Evolutionary conservation across 2,113 vertebrate genomes (phyloP).

Genomic region (Triplophysa dalaica): DNA sequence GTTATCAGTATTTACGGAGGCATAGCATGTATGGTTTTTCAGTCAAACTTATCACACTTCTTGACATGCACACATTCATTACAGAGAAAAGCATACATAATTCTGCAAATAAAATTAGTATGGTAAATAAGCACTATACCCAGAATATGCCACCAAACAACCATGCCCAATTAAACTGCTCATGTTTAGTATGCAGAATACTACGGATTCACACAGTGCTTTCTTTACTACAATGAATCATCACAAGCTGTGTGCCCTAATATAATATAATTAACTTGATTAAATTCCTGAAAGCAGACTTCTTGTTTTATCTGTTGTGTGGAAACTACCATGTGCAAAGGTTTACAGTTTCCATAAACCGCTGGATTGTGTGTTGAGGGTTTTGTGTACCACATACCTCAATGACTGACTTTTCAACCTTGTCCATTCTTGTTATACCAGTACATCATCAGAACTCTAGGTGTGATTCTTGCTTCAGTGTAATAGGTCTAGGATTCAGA

Average conservation of each 20-base stretch:
- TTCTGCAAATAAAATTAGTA: slow-evolving; percentile 1
- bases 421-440: no score
- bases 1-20: background rate
- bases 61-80: slow-evolving; percentile 12
- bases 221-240: background rate
- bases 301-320: background rate
- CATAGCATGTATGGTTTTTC: background rate
- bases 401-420: no score
- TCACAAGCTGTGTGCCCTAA: background rate
- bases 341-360: background rate
- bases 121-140: background rate
- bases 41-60: background rate
- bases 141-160: background rate
- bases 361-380: no score
- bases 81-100: background rate
- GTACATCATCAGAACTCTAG: no score
- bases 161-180: background rate
- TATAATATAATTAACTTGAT: background rate
- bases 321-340: background rate
- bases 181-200: slow-evolving; percentile 7
- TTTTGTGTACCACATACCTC: no score
- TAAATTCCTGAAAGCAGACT: background rate
- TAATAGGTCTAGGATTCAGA: no score
- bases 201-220: background rate
- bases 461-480: no score